Evolutionary conservation across 2,888 invertebrate genomes (phyloP).

Genomic region (Pogonocherus hispidulus): DNA sequence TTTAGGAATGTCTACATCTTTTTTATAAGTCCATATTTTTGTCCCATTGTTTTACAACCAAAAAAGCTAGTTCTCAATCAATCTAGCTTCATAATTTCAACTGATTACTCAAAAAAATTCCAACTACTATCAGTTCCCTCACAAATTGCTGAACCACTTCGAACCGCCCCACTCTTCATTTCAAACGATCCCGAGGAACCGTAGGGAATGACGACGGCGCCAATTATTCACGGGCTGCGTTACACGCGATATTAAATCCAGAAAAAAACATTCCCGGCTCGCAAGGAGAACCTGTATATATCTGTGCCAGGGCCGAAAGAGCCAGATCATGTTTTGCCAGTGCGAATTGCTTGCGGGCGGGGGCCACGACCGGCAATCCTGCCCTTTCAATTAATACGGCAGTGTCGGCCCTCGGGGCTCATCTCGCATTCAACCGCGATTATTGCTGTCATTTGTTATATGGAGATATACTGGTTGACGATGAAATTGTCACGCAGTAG

Average conservation of each 20-base stretch:
- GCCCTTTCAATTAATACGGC: conserved; percentile 68
- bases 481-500: not conserved
- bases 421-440: conserved; percentile 44
- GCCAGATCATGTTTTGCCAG: conserved; percentile 76
- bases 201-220: conserved; percentile 8
- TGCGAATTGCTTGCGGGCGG: conserved; percentile 75
- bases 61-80: too few relatives aligned
- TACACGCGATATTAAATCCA: conserved; percentile 24
- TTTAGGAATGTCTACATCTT: too few relatives aligned
- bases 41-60: too few relatives aligned
- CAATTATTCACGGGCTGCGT: conserved; percentile 25
- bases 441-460: conserved; percentile 46
- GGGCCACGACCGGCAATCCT: conserved; percentile 63
- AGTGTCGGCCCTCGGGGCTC: conserved; percentile 54
- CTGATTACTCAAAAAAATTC: too few relatives aligned
- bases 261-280: conserved; percentile 19
- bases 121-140: too few relatives aligned
- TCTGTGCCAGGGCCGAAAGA: conserved; percentile 67
- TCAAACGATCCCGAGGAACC: conserved; percentile 10
- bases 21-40: too few relatives aligned
- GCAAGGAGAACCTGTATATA: conserved; percentile 36
- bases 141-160: too few relatives aligned
- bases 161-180: too few relatives aligned
- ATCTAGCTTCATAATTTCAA: too few relatives aligned
- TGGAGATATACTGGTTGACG: conserved; percentile 15